Percentiles rank a stretch among this genome's conserved stretches.
These are phyloP conservation scores for Smithornis capensis DNA, from an alignment of 2,113 vertebrate species.

Conservation along the genomic window DNA sequence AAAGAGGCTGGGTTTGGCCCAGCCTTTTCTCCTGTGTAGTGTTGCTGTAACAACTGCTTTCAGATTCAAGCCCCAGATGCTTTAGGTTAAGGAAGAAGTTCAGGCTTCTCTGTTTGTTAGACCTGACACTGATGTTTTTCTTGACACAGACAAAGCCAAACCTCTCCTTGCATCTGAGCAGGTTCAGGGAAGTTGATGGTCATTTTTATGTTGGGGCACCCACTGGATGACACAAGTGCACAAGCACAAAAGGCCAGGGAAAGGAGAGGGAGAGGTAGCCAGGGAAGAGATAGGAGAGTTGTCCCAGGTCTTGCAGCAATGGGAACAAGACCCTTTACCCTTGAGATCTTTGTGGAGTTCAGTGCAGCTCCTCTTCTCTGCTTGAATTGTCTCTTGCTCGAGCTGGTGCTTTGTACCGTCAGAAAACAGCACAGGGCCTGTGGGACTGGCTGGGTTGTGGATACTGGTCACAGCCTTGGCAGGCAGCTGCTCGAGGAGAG, in stretches of 20 bases:
- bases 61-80: neutral
- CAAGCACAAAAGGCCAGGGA: neutral
- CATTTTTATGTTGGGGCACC: neutral
- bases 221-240: fast-evolving
- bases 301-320: neutral
- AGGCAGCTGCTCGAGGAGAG: neutral
- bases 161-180: neutral
- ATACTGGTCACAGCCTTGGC: neutral
- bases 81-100: neutral
- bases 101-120: neutral
- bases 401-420: neutral
- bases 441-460: neutral
- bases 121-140: neutral
- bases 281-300: neutral
- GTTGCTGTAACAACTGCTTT: neutral
- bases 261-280: neutral
- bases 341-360: neutral
- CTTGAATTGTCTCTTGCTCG: neutral
- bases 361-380: neutral
- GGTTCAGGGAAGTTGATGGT: neutral
- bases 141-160: neutral
- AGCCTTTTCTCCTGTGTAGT: neutral
- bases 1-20: neutral
- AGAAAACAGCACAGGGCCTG: neutral
- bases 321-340: neutral